Evolutionary conservation across 1,140 invertebrate species (phyloP).

Genomic region (Aphelinus certus): DNA sequence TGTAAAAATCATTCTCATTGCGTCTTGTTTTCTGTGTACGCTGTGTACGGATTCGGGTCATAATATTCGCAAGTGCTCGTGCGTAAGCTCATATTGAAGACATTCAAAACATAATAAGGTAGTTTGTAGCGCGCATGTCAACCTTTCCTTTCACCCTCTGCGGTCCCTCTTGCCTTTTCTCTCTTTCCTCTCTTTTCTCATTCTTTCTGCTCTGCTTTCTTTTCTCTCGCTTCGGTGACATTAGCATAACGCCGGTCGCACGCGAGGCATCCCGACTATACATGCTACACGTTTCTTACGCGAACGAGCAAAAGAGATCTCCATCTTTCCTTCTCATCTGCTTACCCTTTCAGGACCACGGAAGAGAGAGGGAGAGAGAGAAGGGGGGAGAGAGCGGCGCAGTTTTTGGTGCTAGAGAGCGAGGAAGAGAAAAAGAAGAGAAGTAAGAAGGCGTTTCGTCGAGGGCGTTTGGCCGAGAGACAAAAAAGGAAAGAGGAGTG

Average conservation of each 20-base stretch:
- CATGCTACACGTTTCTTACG: neutral
- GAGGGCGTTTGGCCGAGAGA: slow-evolving; percentile 15
- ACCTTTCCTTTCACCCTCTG: neutral
- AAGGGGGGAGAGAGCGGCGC: neutral
- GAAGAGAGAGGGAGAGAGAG: neutral
- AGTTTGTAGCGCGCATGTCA: neutral
- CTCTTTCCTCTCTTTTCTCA: slow-evolving; percentile 19
- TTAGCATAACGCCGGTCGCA: slow-evolving; percentile 55
- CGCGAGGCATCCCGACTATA: slow-evolving; percentile 41
- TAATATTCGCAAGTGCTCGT: too few relatives aligned
- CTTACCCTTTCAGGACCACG: neutral
- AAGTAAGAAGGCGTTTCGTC: slow-evolving; percentile 8
- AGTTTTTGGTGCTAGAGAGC: neutral
- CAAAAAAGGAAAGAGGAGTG: neutral
- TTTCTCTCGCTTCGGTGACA: slow-evolving; percentile 26
- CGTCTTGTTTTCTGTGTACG: too few relatives aligned
- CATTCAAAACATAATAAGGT: neutral
- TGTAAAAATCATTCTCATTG: too few relatives aligned
- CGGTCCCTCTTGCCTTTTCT: neutral
- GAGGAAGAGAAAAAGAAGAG: neutral
- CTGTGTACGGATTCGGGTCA: too few relatives aligned
- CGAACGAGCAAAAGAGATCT: slow-evolving; percentile 10
- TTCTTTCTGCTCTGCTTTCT: neutral
- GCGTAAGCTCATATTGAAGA: too few relatives aligned
- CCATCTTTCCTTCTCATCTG: slow-evolving; percentile 8